Evolutionary conservation across 2,113 vertebrate species (phyloP).

Genomic region (Tragelaphus buxtoni): DNA sequence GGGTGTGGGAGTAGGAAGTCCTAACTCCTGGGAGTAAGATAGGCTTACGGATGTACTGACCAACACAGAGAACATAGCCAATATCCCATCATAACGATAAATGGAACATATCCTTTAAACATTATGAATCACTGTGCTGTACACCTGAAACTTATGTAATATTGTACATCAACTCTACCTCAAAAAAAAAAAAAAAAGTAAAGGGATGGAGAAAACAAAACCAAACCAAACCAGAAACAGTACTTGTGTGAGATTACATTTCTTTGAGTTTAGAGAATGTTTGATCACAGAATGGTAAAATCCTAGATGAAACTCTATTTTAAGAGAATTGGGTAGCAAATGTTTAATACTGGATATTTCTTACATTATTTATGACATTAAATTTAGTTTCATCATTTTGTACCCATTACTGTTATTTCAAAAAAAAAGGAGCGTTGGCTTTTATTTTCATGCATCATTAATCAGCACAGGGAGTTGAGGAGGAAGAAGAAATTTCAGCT

Average conservation of each 20-base stretch:
- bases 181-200: neutral
- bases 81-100: neutral
- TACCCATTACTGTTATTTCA: neutral
- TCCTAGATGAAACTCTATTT: neutral
- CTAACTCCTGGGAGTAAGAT: neutral
- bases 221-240: neutral
- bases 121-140: neutral
- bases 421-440: neutral
- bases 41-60: neutral
- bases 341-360: neutral
- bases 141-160: neutral
- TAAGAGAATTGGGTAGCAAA: neutral
- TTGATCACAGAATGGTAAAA: neutral
- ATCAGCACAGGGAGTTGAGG: neutral
- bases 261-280: neutral
- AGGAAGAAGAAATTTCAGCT: neutral
- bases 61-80: too few relatives aligned
- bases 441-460: neutral
- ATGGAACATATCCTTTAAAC: neutral
- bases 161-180: neutral
- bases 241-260: neutral
- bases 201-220: neutral
- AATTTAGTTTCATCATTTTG: conserved; percentile 18
- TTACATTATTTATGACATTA: conserved; percentile 13
- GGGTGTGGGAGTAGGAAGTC: neutral